Conservation (phyloP, 1,140 invertebrate genomes). For the Streblospio benedicti region DNA sequence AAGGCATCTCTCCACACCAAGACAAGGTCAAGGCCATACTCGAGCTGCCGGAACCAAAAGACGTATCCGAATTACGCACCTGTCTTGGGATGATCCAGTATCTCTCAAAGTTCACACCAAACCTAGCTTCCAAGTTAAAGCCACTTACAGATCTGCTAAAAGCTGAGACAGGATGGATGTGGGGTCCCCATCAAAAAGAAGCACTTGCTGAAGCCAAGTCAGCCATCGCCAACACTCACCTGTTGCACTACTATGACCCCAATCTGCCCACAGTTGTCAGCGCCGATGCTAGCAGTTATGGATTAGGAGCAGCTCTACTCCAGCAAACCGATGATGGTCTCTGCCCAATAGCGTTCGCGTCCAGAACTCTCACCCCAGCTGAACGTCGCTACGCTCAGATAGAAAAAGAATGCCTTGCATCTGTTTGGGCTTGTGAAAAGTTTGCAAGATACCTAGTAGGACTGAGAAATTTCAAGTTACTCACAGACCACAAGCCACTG, state of each 20-base stretch:
- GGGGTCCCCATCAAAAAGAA: slow-evolving; percentile 4
- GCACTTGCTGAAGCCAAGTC: no score
- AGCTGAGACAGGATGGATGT: slow-evolving; percentile 3
- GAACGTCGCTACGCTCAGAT: slow-evolving; percentile 27
- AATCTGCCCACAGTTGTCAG: slow-evolving; percentile 14
- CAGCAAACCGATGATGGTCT: slow-evolving; percentile 15
- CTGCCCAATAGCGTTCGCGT: slow-evolving; percentile 22
- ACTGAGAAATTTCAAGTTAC: slow-evolving; percentile 28
- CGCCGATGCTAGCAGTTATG: slow-evolving; percentile 21
- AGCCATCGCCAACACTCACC: no score
- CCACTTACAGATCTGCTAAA: slow-evolving; percentile 19
- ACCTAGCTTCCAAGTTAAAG: slow-evolving; percentile 32
- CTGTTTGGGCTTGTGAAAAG: slow-evolving; percentile 39
- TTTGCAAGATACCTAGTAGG: slow-evolving; percentile 49
- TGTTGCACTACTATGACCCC: slow-evolving; percentile 20
- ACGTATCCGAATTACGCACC: slow-evolving; percentile 20
- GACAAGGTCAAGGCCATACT: slow-evolving; percentile 36
- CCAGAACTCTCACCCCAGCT: slow-evolving; percentile 19
- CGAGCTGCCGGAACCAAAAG: slow-evolving; percentile 10
- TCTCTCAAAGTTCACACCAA: slow-evolving; percentile 33
- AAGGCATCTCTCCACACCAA: slow-evolving; percentile 39
- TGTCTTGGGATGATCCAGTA: slow-evolving; percentile 41
- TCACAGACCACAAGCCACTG: slow-evolving; percentile 38
- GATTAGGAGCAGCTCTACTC: slow-evolving; percentile 20
- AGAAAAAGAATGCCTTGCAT: slow-evolving; percentile 20